Evolutionary conservation across 1,140 invertebrate species (phyloP).

Genomic region (Apis laboriosa): DNA sequence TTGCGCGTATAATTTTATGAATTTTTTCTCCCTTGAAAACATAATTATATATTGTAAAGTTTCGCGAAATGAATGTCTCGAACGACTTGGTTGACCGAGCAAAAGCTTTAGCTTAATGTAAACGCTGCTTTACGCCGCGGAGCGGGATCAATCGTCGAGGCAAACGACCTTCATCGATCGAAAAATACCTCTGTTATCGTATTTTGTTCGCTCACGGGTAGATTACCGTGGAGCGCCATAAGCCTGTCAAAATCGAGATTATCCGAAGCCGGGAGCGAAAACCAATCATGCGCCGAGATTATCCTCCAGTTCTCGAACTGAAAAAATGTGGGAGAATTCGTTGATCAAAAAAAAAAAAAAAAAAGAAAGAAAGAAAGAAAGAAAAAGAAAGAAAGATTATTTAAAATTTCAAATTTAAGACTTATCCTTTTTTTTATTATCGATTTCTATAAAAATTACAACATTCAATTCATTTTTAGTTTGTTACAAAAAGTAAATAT

Average conservation of each 20-base stretch:
- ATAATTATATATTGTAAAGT: too few species aligned
- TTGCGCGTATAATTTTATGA: too few species aligned
- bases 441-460: too few species aligned
- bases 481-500: too few species aligned
- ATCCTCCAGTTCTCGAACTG: background rate
- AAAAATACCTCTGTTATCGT: conserved; percentile 14
- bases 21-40: too few species aligned
- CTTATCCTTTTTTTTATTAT: too few species aligned
- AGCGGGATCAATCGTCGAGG: conserved; percentile 23
- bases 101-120: background rate
- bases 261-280: conserved; percentile 15
- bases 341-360: background rate
- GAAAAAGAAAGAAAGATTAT: too few species aligned
- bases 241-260: conserved; percentile 51
- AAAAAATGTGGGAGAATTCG: background rate
- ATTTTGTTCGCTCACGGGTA: background rate
- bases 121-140: background rate
- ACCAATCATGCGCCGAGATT: conserved; percentile 37
- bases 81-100: too few species aligned
- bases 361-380: too few species aligned
- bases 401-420: too few species aligned
- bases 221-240: conserved; percentile 35
- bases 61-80: too few species aligned
- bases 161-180: conserved; percentile 29
- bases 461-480: too few species aligned